Evolutionary conservation across 2,888 invertebrate genomes (phyloP), one percentile per base, ranked within the genome.

Genomic region (Axea sp.): DNA sequence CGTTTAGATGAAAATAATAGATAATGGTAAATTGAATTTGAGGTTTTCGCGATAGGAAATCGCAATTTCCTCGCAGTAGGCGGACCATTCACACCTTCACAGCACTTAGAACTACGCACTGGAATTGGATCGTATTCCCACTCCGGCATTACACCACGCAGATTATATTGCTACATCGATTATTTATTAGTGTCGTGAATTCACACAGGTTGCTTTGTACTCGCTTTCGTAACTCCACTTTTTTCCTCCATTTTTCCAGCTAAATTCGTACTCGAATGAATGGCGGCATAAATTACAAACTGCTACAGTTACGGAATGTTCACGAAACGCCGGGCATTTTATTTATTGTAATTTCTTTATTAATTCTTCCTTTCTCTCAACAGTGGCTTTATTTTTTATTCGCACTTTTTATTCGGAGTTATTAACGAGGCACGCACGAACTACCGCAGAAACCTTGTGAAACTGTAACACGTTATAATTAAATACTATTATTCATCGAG

Each of bases 161-260:
- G 81, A 83, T 84, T 83, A 83, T 83, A 83, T 83, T 84, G 81
- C 82, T 79, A 78, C 82, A 83, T 83, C 82, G 78, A 80, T 84
- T 84, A 83, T 84, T 84, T 82, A 84, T 83, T 79, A 79, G 77
- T 83, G 82, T 82, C 79, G 80, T 74, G 78, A 53, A 67, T 76
- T 69, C 73, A 51, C 53, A 64, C 39, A 45, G 28, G 28, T 43
- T 41, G 26, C 31, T 64, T 60, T 60, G 45, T 45, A 14, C 3
- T 8, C 11, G 17, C 6, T 45, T 33, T 19, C 15, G 64, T 37
- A 51, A 53, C 15, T 6, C 17, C 30, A 1, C 3, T n/a, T 11
- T 12, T 31, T 28, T 17, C n/a, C n/a, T n/a, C n/a, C n/a, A n/a
- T 22, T 8, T 22, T 11, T 19, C 2, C 19, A 19, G 26, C 15